Evolutionary conservation across 2,797 vertebrate species (phyloP), one percentile per base, ranked within the genome.

Genomic region (Rousettus madagascariensis): DNA sequence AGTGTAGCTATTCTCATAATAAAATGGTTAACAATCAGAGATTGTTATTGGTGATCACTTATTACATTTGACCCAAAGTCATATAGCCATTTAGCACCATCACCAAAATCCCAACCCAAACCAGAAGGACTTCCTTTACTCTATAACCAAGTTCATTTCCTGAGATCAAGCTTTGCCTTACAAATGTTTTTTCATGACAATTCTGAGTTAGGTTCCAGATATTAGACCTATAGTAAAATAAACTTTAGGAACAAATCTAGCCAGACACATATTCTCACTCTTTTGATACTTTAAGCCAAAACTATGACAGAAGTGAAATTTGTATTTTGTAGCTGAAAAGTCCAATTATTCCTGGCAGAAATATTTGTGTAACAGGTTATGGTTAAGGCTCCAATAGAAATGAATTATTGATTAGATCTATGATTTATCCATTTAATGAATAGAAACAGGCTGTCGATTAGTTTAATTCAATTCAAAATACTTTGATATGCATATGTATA

Each of bases 381-480:
- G 16, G n/a, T 71, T 46, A 71, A 33, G 26, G 55, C 30, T 78
- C 16, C 51, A 84, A 6, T 38, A 66, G 26, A 77, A 3, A 69
- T 72, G 49, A n/a, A 75, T 49, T 85, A 3, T 85, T 91, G 71
- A 79, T 53, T 66, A 87, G 41, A 53, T 53, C 41, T 43, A 71
- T 53, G 61, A 3, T 82, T 85, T 75, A 69, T 53, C 30, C 20
- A 46, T 66, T 69, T 93, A 80, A 69, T 77, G 59, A 9, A 20
- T 86, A 36, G 89, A 91, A 96, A 80, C 22, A 66, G 78, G 57
- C 46, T 19, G 4, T 93, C n/a, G 36, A 33, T 78, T 53, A 49
- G 16, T 83, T 92, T 79, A 90, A 90, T 83, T 72, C 49, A 86
- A 61, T 74, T 85, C 30, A 80, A 59, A 77, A 71, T 82, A 77